These are phyloP conservation scores for Andrena bicolor DNA, from an alignment of 2,888 invertebrate species.

Conservation along the genomic window DNA sequence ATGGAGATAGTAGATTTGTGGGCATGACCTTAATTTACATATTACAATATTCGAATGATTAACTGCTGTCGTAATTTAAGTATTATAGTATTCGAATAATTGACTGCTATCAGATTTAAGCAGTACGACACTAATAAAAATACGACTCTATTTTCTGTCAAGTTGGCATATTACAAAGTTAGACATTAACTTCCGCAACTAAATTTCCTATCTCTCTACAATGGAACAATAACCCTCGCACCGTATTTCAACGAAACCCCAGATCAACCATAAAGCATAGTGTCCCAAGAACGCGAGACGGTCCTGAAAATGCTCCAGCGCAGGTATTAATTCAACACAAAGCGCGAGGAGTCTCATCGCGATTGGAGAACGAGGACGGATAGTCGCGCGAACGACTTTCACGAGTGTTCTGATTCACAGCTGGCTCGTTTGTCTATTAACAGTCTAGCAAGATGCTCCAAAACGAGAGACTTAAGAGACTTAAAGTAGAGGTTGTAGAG, in stretches of 20 bases:
- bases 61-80: too few species aligned
- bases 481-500: background rate
- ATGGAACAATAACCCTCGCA: background rate
- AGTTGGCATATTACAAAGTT: too few species aligned
- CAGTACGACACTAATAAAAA: too few species aligned
- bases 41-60: too few species aligned
- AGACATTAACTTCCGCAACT: too few species aligned
- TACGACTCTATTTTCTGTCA: too few species aligned
- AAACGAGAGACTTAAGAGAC: conserved; percentile 32
- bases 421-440: conserved; percentile 43
- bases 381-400: conserved; percentile 20
- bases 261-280: background rate
- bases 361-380: background rate
- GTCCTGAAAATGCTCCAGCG: background rate
- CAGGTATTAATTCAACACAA: conserved; percentile 34
- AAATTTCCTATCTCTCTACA: background rate
- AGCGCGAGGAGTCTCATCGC: background rate
- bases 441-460: conserved; percentile 29
- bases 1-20: too few species aligned
- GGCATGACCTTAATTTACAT: too few species aligned
- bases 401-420: conserved; percentile 34
- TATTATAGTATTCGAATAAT: too few species aligned
- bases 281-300: background rate
- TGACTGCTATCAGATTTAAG: too few species aligned
- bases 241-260: background rate